Conservation (phyloP, 2,888 invertebrate genomes). For the Megaustenia siamemsis region DNA sequence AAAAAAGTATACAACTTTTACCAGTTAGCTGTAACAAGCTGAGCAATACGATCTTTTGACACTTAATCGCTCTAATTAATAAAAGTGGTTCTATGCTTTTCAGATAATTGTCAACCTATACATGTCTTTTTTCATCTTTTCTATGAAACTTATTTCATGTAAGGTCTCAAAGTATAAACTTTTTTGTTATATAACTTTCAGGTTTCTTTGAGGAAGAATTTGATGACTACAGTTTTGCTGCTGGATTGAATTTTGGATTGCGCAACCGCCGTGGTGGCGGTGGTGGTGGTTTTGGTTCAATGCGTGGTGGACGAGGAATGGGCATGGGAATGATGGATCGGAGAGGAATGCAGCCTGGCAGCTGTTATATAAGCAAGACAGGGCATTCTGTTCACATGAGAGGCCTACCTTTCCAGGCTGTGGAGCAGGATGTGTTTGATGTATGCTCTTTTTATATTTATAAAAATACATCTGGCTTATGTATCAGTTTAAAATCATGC, state of each 20-base stretch:
- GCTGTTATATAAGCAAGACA: slow-evolving; percentile 76
- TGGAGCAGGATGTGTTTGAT: slow-evolving; percentile 91
- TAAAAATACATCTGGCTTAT: no score
- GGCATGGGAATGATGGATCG: slow-evolving; percentile 58
- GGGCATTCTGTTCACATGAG: slow-evolving; percentile 88
- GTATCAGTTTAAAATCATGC: no score
- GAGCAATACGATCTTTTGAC: no score
- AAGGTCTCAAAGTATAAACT: no score
- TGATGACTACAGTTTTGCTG: slow-evolving; percentile 77
- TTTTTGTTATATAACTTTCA: no score
- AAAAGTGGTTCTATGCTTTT: no score
- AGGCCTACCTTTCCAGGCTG: slow-evolving; percentile 92
- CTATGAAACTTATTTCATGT: no score
- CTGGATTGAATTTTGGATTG: slow-evolving; percentile 63
- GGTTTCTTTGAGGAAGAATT: slow-evolving; percentile 80
- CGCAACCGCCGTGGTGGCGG: slow-evolving; percentile 57
- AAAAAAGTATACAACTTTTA: no score
- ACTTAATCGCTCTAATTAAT: no score
- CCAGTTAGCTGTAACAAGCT: no score
- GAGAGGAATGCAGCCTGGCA: slow-evolving; percentile 68
- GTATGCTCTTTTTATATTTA: slow-evolving; percentile 61
- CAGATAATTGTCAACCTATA: no score
- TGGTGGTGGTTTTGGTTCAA: background rate
- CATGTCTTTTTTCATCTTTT: no score
- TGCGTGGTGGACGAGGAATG: slow-evolving; percentile 59